Evolutionary conservation across 2,797 vertebrate genomes (phyloP).

Genomic region (Glyptemys insculpta): DNA sequence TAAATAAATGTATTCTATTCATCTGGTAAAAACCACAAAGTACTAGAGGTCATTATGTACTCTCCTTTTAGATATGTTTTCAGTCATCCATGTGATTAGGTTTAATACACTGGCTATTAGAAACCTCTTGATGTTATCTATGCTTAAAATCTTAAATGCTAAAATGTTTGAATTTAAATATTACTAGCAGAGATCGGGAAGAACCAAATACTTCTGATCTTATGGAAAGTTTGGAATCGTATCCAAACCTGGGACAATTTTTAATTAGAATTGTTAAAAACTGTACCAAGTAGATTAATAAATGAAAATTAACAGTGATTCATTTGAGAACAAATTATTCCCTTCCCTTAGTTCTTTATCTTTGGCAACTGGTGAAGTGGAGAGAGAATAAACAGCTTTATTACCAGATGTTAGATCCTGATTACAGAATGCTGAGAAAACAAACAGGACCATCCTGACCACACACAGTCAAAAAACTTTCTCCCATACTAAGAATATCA

Average conservation of each 20-base stretch:
- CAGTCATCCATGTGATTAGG: constrained; percentile 23
- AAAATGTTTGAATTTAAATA: constrained; percentile 13
- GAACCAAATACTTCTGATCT: not conserved
- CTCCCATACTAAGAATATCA: not conserved
- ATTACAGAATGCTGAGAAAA: not conserved
- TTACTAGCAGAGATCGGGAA: not conserved
- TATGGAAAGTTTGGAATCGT: constrained; percentile 11
- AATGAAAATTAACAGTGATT: not conserved
- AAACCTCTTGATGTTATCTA: constrained; percentile 29
- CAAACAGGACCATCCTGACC: not conserved
- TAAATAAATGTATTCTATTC: constrained; percentile 31
- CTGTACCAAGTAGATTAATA: not conserved
- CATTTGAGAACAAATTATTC: not conserved
- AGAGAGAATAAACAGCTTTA: not conserved
- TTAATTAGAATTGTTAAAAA: constrained; percentile 25
- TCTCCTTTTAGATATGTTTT: constrained; percentile 35
- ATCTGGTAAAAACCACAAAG: constrained; percentile 9
- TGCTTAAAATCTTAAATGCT: constrained; percentile 17
- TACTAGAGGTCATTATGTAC: not conserved
- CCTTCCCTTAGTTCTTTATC: not conserved
- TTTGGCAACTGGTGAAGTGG: no score
- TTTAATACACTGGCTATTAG: constrained; percentile 49
- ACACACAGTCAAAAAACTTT: not conserved
- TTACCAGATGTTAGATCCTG: not conserved
- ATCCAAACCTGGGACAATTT: not conserved